These are phyloP conservation scores for Listronotus oregonensis DNA, from an alignment of 1,140 invertebrate species.

Conservation along the genomic window DNA sequence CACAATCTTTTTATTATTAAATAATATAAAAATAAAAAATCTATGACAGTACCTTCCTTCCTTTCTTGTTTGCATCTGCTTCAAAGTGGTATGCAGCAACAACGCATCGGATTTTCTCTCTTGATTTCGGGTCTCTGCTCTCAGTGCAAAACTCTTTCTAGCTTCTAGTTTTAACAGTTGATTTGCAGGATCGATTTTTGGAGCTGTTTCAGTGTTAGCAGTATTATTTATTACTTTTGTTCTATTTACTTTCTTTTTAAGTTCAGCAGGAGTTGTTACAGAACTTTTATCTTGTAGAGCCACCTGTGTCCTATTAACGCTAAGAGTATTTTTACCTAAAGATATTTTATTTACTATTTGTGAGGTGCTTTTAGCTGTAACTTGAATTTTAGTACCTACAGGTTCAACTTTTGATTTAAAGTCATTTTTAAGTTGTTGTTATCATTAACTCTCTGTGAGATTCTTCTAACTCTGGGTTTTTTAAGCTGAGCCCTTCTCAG, in stretches of 20 bases:
- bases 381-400: neutral
- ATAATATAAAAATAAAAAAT: neutral
- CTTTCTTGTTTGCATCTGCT: slow-evolving; percentile 42
- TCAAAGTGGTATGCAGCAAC: slow-evolving; percentile 40
- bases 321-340: no score
- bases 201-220: neutral
- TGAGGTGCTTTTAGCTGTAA: neutral
- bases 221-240: neutral
- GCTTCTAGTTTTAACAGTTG: slow-evolving; percentile 19
- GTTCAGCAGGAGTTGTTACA: no score
- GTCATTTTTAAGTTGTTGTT: slow-evolving; percentile 3
- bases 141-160: slow-evolving; percentile 1
- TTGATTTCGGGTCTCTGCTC: slow-evolving; percentile 6
- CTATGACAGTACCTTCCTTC: slow-evolving; percentile 47
- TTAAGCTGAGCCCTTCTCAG: slow-evolving; percentile 42
- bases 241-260: no score
- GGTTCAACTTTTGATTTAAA: neutral
- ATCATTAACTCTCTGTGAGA: slow-evolving; percentile 13
- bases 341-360: no score
- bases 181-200: neutral
- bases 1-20: neutral
- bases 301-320: no score
- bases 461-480: slow-evolving; percentile 25
- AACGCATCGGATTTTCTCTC: slow-evolving; percentile 6
- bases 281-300: no score